phyloP scores from a whole-genome alignment of 2,113 vertebrate species.

The Prunella fulvescens region DNA sequence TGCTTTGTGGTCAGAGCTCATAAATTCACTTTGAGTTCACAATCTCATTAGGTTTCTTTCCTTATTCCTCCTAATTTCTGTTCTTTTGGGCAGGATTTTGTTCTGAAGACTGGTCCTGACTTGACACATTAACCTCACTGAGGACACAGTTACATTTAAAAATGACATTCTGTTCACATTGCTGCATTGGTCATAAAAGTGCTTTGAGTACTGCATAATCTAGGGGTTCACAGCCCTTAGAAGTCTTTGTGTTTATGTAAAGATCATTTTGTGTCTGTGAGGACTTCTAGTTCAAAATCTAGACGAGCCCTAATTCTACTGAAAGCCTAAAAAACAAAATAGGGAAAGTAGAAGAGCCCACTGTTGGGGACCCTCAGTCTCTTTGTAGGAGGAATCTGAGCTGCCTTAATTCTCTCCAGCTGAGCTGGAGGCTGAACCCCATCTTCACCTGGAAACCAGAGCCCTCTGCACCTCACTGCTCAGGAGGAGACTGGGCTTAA shows the following conservation, averaged over 20 bases:
- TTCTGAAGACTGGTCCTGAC: not conserved
- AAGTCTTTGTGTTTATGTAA: not conserved
- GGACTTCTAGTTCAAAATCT: not conserved
- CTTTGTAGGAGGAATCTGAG: not conserved
- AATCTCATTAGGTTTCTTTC: not conserved
- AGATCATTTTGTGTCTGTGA: not conserved
- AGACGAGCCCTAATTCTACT: not conserved
- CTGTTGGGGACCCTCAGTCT: rapidly evolving
- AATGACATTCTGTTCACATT: not conserved
- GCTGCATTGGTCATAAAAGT: not conserved
- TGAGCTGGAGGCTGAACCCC: not conserved
- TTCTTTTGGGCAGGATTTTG: not conserved
- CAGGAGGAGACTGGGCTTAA: not conserved
- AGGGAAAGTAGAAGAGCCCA: rapidly evolving
- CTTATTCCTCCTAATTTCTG: not conserved
- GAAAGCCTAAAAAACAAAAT: not conserved
- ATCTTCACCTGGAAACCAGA: not conserved
- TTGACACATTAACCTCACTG: not conserved
- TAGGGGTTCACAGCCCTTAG: not conserved
- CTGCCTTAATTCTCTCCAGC: not conserved
- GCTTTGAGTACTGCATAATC: not conserved
- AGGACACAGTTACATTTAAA: not conserved
- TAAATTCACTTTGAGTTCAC: not conserved
- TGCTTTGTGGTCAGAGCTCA: not conserved
- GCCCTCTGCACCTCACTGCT: not conserved